phyloP scores from a whole-genome alignment of 2,797 vertebrate genomes.

The Meriones psammophilus region DNA sequence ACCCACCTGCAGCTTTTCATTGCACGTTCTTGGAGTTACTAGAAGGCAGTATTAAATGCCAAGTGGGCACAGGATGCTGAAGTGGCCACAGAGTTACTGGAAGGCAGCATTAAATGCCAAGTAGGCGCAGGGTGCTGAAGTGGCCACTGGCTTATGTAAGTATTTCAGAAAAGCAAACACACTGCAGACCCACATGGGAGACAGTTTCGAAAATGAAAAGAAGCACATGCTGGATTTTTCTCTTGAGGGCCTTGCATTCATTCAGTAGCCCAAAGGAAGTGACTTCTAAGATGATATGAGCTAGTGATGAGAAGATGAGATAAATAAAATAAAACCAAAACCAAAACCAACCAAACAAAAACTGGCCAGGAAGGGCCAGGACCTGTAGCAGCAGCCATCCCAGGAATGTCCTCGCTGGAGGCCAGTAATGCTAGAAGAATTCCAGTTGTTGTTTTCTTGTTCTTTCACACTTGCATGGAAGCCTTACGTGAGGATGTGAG shows the following conservation, averaged over 20 bases:
- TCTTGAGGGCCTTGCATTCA: not conserved
- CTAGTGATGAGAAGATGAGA: not conserved
- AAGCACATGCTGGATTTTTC: not conserved
- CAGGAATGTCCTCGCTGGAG: not conserved
- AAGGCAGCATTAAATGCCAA: not conserved
- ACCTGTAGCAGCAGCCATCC: not conserved
- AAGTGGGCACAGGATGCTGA: not conserved
- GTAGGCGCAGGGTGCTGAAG: not conserved
- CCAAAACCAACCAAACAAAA: not conserved
- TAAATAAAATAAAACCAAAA: not conserved
- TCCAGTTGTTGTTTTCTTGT: too few species aligned
- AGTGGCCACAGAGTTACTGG: not conserved
- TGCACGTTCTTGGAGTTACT: not conserved
- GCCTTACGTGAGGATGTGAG: not conserved
- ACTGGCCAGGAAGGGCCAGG: not conserved
- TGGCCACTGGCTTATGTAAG: not conserved
- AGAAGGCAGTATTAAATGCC: not conserved
- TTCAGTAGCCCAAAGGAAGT: not conserved
- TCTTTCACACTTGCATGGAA: not conserved
- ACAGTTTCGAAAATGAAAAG: not conserved
- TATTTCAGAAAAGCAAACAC: not conserved
- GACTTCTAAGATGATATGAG: slow-evolving; percentile 14
- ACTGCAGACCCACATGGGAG: not conserved
- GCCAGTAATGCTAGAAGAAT: not conserved
- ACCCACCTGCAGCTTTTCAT: not conserved